A percentile compares a stretch with the other conserved stretches of the same genome.
Evolutionary conservation across 2,113 vertebrate species (phyloP).

Genomic region (Lichenostomus cassidix): DNA sequence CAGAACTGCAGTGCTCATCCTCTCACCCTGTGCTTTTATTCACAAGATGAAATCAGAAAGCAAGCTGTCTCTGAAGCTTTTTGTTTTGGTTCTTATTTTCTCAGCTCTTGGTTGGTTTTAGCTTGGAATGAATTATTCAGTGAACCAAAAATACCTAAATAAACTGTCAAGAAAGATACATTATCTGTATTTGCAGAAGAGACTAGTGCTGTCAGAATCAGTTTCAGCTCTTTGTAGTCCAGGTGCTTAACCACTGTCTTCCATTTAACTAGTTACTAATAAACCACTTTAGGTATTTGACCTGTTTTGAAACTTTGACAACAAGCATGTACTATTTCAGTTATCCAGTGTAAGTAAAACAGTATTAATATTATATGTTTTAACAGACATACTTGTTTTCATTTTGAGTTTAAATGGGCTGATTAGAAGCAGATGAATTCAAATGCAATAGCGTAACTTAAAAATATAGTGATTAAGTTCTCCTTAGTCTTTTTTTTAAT

Average conservation of each 20-base stretch:
- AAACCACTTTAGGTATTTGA: not conserved
- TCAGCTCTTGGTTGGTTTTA: constrained; percentile 6
- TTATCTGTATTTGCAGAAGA: constrained; percentile 47
- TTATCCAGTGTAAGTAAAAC: not conserved
- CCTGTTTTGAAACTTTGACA: constrained; percentile 13
- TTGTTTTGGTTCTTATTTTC: not conserved
- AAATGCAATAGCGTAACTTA: not conserved
- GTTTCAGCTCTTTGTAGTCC: not conserved
- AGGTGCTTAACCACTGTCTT: not conserved
- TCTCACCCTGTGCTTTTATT: not conserved
- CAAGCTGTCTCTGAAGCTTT: not conserved
- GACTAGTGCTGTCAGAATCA: not conserved
- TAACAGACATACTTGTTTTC: not conserved
- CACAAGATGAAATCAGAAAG: not conserved
- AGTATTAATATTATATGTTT: not conserved
- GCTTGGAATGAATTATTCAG: constrained; percentile 45
- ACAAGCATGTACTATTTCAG: not conserved
- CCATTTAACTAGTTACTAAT: constrained; percentile 11
- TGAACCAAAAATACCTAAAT: constrained; percentile 46
- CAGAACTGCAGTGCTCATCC: not conserved
- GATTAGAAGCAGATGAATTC: not conserved
- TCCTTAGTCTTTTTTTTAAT: not conserved
- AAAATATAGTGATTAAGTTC: not conserved
- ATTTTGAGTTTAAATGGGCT: not conserved
- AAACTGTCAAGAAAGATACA: constrained; percentile 46